Base-by-base conservation (phyloP, 2,797 vertebrate species). In the Oreonectes daqikongensis region DNA sequence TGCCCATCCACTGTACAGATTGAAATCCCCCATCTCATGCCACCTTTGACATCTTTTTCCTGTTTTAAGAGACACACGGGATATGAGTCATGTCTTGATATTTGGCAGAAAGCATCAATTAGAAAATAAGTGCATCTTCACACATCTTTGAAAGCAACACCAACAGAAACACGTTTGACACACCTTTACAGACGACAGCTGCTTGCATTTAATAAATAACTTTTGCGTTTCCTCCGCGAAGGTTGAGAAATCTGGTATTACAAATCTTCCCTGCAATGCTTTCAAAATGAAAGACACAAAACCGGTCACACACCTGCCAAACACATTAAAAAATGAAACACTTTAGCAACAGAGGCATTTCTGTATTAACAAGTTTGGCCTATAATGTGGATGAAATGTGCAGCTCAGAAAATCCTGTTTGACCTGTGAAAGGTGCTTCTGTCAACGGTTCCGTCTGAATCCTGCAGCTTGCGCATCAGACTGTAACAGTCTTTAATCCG, bases 1-100 rank as follows among this genome's bases (percentile, higher is more conserved):
- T 92, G 90, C 68, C 90, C 90, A 7, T 91, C 91, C 65, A 91
- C 89, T 0, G 91, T 91, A 84, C 91, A 92, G 80, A 92, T 14
- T 0, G 91, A 91, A 55, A 91, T 85, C 12, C 84, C 87, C 91
- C 91, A 91, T 46, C 87, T 88, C 84, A 84, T 78, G 78, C 22
- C 44, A 30, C 69, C 80, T 53, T 61, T 82, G 66, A 30, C 83
- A 5, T 80, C 87, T 57, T 82, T 89, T 35, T 87, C 87, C 87
- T 88, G 80, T 26, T 61, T 17, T 42, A 14, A 10, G 28, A 83
- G 64, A 79, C 42, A 77, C 0, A 53, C 6, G 65, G 52, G 64
- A 75, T 35, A 59, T 76, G 73, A 76, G 73, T 76, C 73, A 76
- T 32, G 0, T 30, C 35, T n/a, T 77, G 65, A 61, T 38, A 50